phyloP scores from a whole-genome alignment of 2,888 invertebrate genomes.

The Drosophila dives region DNA sequence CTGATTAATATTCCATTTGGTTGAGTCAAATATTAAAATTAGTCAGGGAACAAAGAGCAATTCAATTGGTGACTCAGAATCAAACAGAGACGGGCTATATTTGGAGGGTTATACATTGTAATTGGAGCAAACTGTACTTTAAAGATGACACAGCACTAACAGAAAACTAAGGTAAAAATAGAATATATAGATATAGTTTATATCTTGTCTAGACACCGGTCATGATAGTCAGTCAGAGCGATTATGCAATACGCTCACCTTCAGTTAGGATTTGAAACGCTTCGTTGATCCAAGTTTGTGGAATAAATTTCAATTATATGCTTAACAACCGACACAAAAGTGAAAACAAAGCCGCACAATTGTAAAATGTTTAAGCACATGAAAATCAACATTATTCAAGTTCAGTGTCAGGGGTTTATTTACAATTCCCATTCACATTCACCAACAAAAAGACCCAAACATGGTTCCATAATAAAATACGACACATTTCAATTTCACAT shows the following conservation, averaged over 20 bases:
- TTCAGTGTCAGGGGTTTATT: conserved; percentile 46
- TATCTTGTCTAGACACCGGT: conserved; percentile 15
- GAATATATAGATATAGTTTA: no score
- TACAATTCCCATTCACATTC: conserved; percentile 7
- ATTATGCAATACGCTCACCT: conserved; percentile 45
- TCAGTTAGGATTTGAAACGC: conserved; percentile 40
- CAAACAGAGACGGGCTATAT: conserved; percentile 16
- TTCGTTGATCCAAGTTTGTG: conserved; percentile 46
- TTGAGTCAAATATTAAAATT: conserved; percentile 3
- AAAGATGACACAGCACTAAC: conserved; percentile 5
- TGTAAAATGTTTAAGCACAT: conserved; percentile 32
- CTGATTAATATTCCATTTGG: background rate
- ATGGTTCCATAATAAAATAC: background rate
- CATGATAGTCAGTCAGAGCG: conserved; percentile 2
- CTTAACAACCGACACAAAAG: conserved; percentile 20
- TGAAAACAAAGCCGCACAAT: conserved; percentile 33
- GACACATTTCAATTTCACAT: conserved; percentile 3
- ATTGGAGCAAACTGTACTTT: conserved; percentile 27
- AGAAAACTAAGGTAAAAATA: background rate
- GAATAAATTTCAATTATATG: conserved; percentile 58
- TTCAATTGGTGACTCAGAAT: conserved; percentile 17
- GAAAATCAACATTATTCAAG: conserved; percentile 41
- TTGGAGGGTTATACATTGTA: background rate
- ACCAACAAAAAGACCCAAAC: background rate
- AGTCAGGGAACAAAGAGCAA: background rate